Conservation (phyloP, 2,113 vertebrate species). For the Oreotrochilus melanogaster region DNA sequence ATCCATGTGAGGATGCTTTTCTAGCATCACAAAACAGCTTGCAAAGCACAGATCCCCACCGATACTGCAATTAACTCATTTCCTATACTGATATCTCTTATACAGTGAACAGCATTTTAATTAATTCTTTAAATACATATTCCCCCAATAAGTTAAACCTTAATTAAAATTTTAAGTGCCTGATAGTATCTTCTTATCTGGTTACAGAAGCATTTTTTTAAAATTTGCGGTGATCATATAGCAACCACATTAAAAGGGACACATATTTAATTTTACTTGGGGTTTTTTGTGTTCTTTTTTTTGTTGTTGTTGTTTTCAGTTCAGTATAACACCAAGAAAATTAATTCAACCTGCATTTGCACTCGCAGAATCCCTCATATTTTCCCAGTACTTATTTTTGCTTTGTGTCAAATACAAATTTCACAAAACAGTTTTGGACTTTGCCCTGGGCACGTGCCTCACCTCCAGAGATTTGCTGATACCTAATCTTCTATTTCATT, state of each 20-base stretch:
- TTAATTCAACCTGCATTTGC: not conserved
- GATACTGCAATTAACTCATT: conserved; percentile 33
- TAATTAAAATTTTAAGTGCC: conserved; percentile 60
- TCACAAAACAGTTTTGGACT: not conserved
- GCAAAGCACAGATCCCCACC: conserved; percentile 29
- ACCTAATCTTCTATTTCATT: not conserved
- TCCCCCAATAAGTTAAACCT: conserved; percentile 47
- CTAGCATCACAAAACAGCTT: conserved; percentile 51
- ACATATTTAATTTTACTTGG: not conserved
- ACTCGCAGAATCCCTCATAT: not conserved
- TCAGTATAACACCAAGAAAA: not conserved
- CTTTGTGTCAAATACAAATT: conserved; percentile 9
- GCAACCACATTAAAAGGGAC: conserved; percentile 29
- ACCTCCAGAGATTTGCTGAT: not conserved
- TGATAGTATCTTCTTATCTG: conserved; percentile 53
- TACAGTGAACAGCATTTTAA: conserved; percentile 27
- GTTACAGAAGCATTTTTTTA: not conserved
- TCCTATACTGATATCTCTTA: conserved; percentile 23
- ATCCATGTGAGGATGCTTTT: not conserved
- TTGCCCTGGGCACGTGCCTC: not conserved
- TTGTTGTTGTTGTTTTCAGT: not conserved
- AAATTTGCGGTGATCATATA: not conserved
- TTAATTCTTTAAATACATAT: conserved; percentile 57
- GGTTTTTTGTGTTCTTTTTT: too few relatives aligned
- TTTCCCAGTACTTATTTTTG: not conserved